phyloP scores from a whole-genome alignment of 53 echinoderm and acorn worm species.

The Patiria pectinifera region DNA sequence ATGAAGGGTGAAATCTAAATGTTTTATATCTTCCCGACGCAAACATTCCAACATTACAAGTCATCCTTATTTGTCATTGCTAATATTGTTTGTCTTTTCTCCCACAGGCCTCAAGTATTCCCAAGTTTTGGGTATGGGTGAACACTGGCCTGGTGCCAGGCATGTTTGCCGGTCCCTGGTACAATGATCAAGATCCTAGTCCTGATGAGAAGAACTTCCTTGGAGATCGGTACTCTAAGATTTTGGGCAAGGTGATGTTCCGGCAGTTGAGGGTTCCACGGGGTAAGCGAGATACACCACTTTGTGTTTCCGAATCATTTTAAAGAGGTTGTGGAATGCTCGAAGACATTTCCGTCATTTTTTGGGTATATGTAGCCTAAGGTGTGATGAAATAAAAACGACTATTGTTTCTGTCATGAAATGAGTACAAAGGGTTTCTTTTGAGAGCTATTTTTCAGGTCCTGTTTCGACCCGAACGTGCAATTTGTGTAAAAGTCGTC shows the following conservation, averaged over 20 bases:
- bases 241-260: conserved; percentile 83
- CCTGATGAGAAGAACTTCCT: conserved; percentile 61
- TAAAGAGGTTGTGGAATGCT: too few relatives aligned
- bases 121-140: conserved; percentile 83
- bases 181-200: conserved; percentile 71
- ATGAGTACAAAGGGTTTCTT: too few relatives aligned
- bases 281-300: conserved; percentile 46
- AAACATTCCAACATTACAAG: background rate
- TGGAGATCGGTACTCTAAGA: conserved; percentile 74
- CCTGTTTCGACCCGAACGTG: too few relatives aligned
- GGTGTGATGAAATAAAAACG: too few relatives aligned
- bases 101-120: conserved; percentile 75
- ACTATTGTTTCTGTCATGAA: too few relatives aligned
- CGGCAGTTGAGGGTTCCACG: conserved; percentile 80
- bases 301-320: background rate
- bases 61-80: background rate
- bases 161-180: conserved; percentile 69
- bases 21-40: too few relatives aligned
- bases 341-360: too few relatives aligned
- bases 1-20: too few relatives aligned
- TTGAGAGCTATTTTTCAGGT: too few relatives aligned
- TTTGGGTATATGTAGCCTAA: too few relatives aligned
- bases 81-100: background rate
- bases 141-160: conserved; percentile 68
- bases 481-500: too few relatives aligned